Evolutionary conservation across 1,140 invertebrate genomes (phyloP), one percentile per base, ranked within the genome.

Genomic region (Rhyacophila brunnea): DNA sequence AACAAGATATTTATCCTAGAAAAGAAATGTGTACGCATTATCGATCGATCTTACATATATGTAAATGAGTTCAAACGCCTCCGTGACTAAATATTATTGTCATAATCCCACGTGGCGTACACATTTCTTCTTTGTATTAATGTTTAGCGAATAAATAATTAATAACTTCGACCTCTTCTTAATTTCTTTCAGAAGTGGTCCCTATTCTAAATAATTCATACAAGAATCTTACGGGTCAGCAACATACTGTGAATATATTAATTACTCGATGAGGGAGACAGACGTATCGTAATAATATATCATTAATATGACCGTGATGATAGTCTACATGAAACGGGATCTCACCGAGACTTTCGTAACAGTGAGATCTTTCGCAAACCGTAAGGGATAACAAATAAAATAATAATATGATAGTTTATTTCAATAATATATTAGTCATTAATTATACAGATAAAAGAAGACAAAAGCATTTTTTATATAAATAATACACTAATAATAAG

Each of bases 121-220:
- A 15, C 38, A 15, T 51, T 51, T 51, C 28, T 51, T 51, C 11
- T 40, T 40, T 19, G 36, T 19, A 47, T 36, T 56, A 23, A 20
- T 15, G 15, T 40, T 40, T 40, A 40, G 38, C 38, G 13, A 42
- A 42, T 44, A 35, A 28, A 28, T 28, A 55, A 46, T 63, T 52
- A 56, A 55, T 55, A 51, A 64, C 48, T 50, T 28, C 51, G 53
- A 52, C 52, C 62, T 56, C 62, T 56, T 64, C 49, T 48, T 56
- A 51, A 59, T 59, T 64, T 64, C 56, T 64, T 28, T 59, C 46
- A 34, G 52, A 64, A 64, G 62, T 64, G 62, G 62, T 64, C 62
- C 62, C 62, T 64, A 64, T 55, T 57, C 62, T 64, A 64, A 56
- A 52, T 44, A 46, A 64, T 52, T 64, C 62, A 60, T 64, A 54